Evolutionary conservation across 2,888 invertebrate genomes (phyloP).

Genomic region (Osmoderma eremita): DNA sequence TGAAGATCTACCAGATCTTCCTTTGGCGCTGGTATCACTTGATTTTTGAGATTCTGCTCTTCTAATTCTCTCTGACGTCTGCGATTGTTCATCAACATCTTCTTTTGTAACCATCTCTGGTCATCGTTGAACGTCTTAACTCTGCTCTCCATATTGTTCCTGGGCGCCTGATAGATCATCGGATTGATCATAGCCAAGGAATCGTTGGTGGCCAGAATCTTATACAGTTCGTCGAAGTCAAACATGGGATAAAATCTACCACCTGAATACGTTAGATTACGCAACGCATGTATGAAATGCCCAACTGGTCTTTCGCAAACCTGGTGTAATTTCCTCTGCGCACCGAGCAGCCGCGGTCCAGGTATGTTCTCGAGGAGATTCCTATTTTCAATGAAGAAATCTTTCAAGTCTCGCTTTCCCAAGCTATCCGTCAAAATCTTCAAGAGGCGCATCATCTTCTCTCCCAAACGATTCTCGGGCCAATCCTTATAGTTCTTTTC

Average conservation of each 20-base stretch:
- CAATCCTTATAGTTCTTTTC: slow-evolving; percentile 75
- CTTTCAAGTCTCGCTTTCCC: slow-evolving; percentile 70
- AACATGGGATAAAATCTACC: slow-evolving; percentile 73
- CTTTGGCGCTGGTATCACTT: slow-evolving; percentile 24
- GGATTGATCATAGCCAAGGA: slow-evolving; percentile 37
- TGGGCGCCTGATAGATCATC: slow-evolving; percentile 6
- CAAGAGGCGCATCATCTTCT: slow-evolving; percentile 72
- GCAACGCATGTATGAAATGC: slow-evolving; percentile 74
- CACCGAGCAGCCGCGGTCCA: slow-evolving; percentile 69
- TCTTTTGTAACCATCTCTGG: slow-evolving; percentile 46
- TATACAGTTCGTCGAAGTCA: slow-evolving; percentile 65
- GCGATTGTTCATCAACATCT: slow-evolving; percentile 38
- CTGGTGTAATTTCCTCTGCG: slow-evolving; percentile 75
- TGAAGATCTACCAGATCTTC: slow-evolving; percentile 32
- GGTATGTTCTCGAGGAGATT: slow-evolving; percentile 80
- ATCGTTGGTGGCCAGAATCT: slow-evolving; percentile 48
- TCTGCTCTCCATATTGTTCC: neutral
- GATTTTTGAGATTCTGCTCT: slow-evolving; percentile 42
- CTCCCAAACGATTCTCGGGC: slow-evolving; percentile 79
- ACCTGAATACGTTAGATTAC: slow-evolving; percentile 73
- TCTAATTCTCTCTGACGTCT: slow-evolving; percentile 9
- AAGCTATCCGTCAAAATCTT: slow-evolving; percentile 72
- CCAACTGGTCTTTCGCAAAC: slow-evolving; percentile 78
- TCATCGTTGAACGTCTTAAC: slow-evolving; percentile 43
- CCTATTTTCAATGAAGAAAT: slow-evolving; percentile 76